Evolutionary conservation across 2,113 vertebrate genomes (phyloP), one percentile per base, ranked within the genome.

Genomic region (Archocentrus centrarchus): DNA sequence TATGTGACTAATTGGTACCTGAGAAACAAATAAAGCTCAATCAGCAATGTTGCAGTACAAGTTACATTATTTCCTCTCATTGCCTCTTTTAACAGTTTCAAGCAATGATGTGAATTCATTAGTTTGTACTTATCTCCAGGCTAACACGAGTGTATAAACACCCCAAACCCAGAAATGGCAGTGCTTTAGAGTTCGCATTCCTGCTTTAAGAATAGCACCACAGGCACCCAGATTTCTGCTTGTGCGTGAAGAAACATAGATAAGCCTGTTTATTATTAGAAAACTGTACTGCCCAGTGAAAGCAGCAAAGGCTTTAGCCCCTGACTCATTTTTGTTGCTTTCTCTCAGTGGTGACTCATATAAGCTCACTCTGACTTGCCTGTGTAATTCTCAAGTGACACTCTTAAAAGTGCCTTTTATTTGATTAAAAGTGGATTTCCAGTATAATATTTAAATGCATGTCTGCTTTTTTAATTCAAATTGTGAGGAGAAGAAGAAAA

Each of bases 1-100:
- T 61, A 53, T 39, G 75, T 41, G 58, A 82, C 79, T 76, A 81
- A 77, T 50, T 59, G 30, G 35, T 84, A 90, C 84, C 84, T 30
- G 6, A 64, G 62, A 85, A 24, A 6, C 59, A 55, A 78, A 66
- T 66, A 59, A 85, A 88, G 66, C 89, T 82, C 62, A 61, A 64
- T 86, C 79, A 85, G 61, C 66, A 53, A 79, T 62, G 82, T 85
- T 81, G 55, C 37, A 73, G 17, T 24, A 73, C 27, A 55, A 9
- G 11, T 55, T 15, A 22, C 35, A 41, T 41, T 20, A 11, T 55
- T 75, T 79, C 77, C 44, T 82, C 55, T 58, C 68, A 53, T 63
- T 59, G 60, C 22, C 30, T 15, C 32, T 64, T 77, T 62, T 30
- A 64, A 30, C 47, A 55, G 68, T 73, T 24, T 6, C 22, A 79